Evolutionary conservation across 1,140 invertebrate species (phyloP).

Genomic region (Diploscapter pachys): DNA sequence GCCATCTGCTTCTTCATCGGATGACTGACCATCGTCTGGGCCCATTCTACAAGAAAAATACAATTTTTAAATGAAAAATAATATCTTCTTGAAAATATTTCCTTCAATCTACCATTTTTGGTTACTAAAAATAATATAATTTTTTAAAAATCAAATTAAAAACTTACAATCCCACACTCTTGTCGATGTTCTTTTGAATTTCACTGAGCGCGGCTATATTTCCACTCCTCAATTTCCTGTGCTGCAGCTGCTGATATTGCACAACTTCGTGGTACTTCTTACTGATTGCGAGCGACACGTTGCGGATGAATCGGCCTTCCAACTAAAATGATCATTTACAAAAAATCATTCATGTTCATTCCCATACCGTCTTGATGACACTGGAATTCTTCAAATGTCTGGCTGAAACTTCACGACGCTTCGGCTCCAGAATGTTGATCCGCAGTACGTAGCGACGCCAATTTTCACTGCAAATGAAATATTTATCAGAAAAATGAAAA

Average conservation of each 20-base stretch:
- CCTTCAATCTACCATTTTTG: too few species aligned
- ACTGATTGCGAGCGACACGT: constrained; percentile 52
- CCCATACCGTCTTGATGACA: constrained; percentile 37
- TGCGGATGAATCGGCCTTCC: constrained; percentile 61
- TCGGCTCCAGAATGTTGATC: constrained; percentile 42
- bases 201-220: constrained; percentile 32
- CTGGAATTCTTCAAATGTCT: constrained; percentile 39
- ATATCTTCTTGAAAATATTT: too few species aligned
- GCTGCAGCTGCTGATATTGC: constrained; percentile 37
- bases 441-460: constrained; percentile 43
- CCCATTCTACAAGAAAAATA: constrained; percentile 14
- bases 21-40: constrained; percentile 56
- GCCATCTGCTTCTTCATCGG: constrained; percentile 58
- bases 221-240: constrained; percentile 34
- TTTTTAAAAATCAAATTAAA: too few species aligned
- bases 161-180: too few species aligned
- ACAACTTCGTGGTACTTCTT: constrained; percentile 47
- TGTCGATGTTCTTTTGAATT: background rate
- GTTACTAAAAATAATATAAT: too few species aligned
- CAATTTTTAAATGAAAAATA: too few species aligned
- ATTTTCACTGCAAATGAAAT: constrained; percentile 40
- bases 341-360: background rate
- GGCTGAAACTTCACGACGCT: constrained; percentile 42
- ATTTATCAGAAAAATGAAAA: background rate
- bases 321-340: constrained; percentile 51